Evolutionary conservation across 2,888 invertebrate species (phyloP).

Genomic region (Pollenia amentaria): DNA sequence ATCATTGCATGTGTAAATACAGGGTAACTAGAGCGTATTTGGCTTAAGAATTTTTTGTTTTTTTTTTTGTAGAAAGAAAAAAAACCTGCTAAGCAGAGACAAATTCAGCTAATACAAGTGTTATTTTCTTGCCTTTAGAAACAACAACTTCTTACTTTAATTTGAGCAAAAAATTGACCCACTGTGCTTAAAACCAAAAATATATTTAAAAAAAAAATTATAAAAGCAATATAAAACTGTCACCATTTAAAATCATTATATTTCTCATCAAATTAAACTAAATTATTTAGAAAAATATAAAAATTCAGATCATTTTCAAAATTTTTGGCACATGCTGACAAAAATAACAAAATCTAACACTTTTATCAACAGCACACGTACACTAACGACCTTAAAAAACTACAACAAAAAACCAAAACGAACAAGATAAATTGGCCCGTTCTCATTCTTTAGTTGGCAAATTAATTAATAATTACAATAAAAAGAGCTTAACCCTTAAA

Average conservation of each 20-base stretch:
- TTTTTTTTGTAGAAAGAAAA: too few relatives aligned
- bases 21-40: too few relatives aligned
- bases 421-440: conserved; percentile 3
- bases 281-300: conserved; percentile 11
- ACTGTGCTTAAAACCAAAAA: too few relatives aligned
- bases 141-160: too few relatives aligned
- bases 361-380: too few relatives aligned
- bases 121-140: too few relatives aligned
- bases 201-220: neutral
- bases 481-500: neutral
- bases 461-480: conserved; percentile 24
- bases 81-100: too few relatives aligned
- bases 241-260: neutral
- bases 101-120: too few relatives aligned
- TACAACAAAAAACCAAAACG: neutral
- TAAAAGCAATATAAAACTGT: neutral
- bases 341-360: neutral
- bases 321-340: conserved; percentile 5
- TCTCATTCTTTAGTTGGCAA: neutral
- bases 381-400: neutral
- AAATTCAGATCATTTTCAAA: neutral
- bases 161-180: too few relatives aligned
- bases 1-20: too few relatives aligned
- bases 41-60: too few relatives aligned
- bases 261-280: neutral